These are phyloP conservation scores for Exephanes ischioxanthus DNA, from an alignment of 2,888 invertebrate species.

Conservation along the genomic window DNA sequence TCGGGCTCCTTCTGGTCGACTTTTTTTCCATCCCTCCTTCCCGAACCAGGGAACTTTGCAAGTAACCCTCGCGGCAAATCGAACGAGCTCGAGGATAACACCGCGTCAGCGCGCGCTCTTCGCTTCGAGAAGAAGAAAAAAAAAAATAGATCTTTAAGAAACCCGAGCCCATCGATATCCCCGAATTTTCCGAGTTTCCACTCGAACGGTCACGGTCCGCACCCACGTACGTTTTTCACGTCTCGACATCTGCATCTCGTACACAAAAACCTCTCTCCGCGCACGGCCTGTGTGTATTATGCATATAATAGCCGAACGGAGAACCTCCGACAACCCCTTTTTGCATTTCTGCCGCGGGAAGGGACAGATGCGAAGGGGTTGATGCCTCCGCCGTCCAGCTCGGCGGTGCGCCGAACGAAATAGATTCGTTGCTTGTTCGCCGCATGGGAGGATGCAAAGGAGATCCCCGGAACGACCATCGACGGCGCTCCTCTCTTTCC, in stretches of 20 bases:
- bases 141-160: conserved; percentile 61
- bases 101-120: conserved; percentile 42
- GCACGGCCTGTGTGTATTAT: conserved; percentile 17
- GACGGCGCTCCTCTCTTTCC: conserved; percentile 55
- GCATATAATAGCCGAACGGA: conserved; percentile 54
- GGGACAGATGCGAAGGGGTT: conserved; percentile 70
- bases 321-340: conserved; percentile 71
- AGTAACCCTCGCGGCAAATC: conserved; percentile 26
- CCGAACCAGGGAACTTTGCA: background rate
- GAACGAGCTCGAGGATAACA: conserved; percentile 44
- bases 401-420: conserved; percentile 35
- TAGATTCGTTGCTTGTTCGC: conserved; percentile 45
- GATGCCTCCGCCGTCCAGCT: conserved; percentile 50
- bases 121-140: conserved; percentile 40
- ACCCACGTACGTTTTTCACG: conserved; percentile 67
- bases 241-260: conserved; percentile 77
- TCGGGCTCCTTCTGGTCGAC: conserved; percentile 22
- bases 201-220: conserved; percentile 73
- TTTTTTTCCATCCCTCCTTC: conserved; percentile 8
- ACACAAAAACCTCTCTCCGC: conserved; percentile 43
- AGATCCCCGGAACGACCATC: conserved; percentile 67
- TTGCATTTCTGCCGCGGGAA: conserved; percentile 70
- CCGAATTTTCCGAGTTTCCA: conserved; percentile 77
- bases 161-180: conserved; percentile 64
- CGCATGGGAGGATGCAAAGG: conserved; percentile 76